Evolutionary conservation across 1,140 invertebrate species (phyloP), one percentile per base, ranked within the genome.

Genomic region (Caenorhabditis briggsae): DNA sequence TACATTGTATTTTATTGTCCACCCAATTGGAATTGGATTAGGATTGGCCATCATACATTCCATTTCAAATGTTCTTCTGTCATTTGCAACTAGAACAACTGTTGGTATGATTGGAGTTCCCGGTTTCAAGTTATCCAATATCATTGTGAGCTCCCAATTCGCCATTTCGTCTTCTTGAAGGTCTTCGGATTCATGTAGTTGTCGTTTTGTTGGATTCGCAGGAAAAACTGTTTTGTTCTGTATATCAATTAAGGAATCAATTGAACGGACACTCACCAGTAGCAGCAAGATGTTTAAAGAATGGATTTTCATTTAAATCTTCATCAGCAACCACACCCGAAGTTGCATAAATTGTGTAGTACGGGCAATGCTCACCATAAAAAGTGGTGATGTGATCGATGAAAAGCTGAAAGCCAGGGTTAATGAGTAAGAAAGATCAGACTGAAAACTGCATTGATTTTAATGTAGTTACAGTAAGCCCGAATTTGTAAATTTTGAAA

Each of bases 51-150:
- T 70, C 23, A 25, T 3, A 9, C 43, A 46, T 20, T 78, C 70
- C 70, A 78, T 78, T 53, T 78, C 70, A 23, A 78, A 78, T 0
- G 46, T 78, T 78, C 46, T 48, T 25, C n/a, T 11, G 23, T 78
- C 70, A 7, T 50, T 78, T 9, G 46, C 20, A 3, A 78, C 70
- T 0, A 78, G 70, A 12, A 50, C 70, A 53, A 78, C 70, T 23
- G 43, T 78, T 23, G 70, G 70, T 8, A 50, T 78, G 2, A 46
- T 16, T 50, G 46, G 46, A 61, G 11, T 61, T 11, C 59, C 23
- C 11, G 20, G 7, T 61, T 25, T 14, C 2, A 8, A n/a, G 3
- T 61, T 23, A 9, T 25, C 20, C 18, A 74, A n/a, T 46, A 41
- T 74, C 70, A 78, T 78, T 11, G 33, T 18, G 0, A 78, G 7